A percentile compares a stretch with the other conserved stretches of the same genome.
Conservation (phyloP, 2,797 vertebrate genomes). For the Sciurus carolinensis region DNA sequence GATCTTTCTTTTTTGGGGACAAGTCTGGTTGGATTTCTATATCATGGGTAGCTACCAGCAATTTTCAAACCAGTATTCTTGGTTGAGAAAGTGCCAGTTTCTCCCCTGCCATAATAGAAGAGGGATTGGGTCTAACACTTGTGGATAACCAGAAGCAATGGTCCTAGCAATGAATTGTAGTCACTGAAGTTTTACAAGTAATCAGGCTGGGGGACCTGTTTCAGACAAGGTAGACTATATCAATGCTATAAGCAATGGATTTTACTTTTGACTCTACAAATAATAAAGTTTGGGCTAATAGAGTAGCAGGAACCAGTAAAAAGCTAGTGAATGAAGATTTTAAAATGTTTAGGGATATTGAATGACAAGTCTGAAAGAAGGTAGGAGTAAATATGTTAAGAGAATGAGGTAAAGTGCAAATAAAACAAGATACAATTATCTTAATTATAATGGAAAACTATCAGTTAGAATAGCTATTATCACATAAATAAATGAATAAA, state of each 20-base stretch:
- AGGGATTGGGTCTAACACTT: not conserved
- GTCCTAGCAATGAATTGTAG: not conserved
- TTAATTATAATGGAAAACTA: not conserved
- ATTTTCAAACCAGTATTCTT: not conserved
- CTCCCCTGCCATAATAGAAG: not conserved
- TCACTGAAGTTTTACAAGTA: not conserved
- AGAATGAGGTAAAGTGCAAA: not conserved
- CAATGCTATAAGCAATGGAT: not conserved
- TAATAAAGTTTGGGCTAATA: not conserved
- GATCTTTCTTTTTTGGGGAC: not conserved
- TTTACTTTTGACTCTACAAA: not conserved
- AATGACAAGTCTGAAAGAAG: fast-evolving
- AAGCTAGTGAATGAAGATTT: not conserved
- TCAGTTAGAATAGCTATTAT: not conserved
- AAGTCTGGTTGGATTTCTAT: not conserved
- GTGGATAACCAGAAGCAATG: not conserved
- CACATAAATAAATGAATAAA: not conserved
- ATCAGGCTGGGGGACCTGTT: not conserved
- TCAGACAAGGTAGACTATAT: not conserved
- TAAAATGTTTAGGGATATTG: not conserved
- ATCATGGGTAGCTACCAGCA: not conserved
- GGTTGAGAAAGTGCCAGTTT: not conserved
- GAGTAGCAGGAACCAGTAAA: not conserved
- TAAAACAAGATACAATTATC: not conserved
- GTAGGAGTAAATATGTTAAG: not conserved